Percentiles rank a stretch among this genome's conserved stretches.
Evolutionary conservation across 2,888 invertebrate species (phyloP).

Genomic region (Onchidella celtica): DNA sequence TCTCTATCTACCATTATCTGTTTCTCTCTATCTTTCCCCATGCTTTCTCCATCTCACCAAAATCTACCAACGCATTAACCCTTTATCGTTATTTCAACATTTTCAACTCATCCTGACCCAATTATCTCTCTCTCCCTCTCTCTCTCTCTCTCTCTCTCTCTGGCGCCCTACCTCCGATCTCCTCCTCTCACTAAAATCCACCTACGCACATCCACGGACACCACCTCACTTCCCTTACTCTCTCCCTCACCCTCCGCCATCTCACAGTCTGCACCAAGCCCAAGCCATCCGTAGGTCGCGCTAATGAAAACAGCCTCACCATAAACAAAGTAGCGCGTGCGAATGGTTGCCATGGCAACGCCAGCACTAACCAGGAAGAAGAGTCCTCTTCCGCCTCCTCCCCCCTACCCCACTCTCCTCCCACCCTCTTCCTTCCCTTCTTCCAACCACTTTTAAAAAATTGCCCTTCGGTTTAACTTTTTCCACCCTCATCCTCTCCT

Average conservation of each 20-base stretch:
- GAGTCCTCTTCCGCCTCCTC: too few relatives aligned
- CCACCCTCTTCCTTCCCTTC: too few relatives aligned
- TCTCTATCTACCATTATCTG: neutral
- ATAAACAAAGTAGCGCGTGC: conserved; percentile 24
- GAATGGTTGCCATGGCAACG: conserved; percentile 28
- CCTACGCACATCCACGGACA: neutral
- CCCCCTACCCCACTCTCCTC: too few relatives aligned
- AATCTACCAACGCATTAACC: too few relatives aligned
- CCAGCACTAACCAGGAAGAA: conserved; percentile 5
- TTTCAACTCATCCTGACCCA: neutral
- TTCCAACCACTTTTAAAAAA: too few relatives aligned
- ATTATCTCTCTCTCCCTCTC: neutral
- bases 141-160: neutral
- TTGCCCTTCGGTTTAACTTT: too few relatives aligned
- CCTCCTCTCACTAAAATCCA: too few relatives aligned
- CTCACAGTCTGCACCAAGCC: neutral
- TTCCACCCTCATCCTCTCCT: too few relatives aligned
- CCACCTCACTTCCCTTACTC: neutral
- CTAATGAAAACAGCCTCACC: conserved; percentile 23
- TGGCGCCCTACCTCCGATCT: neutral
- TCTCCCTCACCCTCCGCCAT: neutral
- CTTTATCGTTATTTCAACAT: too few relatives aligned
- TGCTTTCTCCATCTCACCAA: conserved; percentile 25
- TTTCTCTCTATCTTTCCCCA: conserved; percentile 4
- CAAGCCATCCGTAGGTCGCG: neutral